Percentiles rank a stretch among this genome's conserved stretches.
Conservation (phyloP, 2,888 invertebrate genomes). For the Tiliacea aurago region DNA sequence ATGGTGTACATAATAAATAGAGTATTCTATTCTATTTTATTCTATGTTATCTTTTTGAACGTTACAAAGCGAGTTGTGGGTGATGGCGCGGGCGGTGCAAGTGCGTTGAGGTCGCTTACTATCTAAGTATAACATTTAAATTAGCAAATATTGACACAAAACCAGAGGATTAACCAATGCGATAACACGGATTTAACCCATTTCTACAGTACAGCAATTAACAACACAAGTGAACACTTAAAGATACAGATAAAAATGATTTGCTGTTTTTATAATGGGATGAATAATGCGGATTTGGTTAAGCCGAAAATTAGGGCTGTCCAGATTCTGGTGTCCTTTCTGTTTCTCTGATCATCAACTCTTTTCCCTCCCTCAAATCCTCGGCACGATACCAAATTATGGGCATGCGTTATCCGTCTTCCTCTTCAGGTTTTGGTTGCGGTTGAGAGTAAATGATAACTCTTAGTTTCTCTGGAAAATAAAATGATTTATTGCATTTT, state of each 20-base stretch:
- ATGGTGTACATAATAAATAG: no score
- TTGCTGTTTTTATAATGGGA: conserved; percentile 1
- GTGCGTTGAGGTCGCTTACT: not conserved
- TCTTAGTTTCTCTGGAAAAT: no score
- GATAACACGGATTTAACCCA: conserved; percentile 3
- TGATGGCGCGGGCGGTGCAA: not conserved
- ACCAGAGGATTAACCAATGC: not conserved
- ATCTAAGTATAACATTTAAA: conserved; percentile 8
- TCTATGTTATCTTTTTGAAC: no score
- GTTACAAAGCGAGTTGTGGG: no score
- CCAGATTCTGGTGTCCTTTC: not conserved
- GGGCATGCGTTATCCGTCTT: no score
- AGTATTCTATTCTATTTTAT: no score
- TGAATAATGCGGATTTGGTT: conserved; percentile 16
- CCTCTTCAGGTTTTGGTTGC: no score
- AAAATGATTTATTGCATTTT: no score
- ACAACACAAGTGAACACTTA: not conserved
- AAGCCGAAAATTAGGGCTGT: conserved; percentile 5
- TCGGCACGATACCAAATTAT: no score
- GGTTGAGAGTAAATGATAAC: no score
- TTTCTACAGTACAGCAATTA: not conserved
- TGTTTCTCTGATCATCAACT: no score
- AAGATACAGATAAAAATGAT: conserved; percentile 2
- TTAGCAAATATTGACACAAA: conserved; percentile 2
- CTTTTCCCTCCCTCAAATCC: no score